These are phyloP conservation scores for Salmo trutta DNA, from an alignment of 2,797 vertebrate genomes.

Conservation along the genomic window DNA sequence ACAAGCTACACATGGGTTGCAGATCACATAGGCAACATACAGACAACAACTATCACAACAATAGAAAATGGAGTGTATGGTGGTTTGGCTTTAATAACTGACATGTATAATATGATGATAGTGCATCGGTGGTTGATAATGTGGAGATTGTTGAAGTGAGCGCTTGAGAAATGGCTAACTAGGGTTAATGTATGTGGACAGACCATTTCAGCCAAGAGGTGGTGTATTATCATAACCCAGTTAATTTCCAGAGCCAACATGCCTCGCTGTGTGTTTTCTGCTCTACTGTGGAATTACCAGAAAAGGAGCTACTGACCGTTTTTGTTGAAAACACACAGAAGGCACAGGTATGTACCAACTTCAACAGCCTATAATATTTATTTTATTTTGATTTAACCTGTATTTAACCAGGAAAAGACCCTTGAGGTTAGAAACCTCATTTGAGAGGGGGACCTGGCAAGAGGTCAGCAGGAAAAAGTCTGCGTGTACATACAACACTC, in stretches of 20 bases:
- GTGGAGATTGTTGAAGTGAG: background rate
- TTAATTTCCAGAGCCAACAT: constrained; percentile 59
- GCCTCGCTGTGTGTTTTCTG: constrained; percentile 46
- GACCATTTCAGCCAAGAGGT: constrained; percentile 62
- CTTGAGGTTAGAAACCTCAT: too few relatives aligned
- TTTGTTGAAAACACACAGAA: constrained; percentile 12
- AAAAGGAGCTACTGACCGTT: constrained; percentile 28
- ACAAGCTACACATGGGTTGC: background rate
- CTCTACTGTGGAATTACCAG: constrained; percentile 14
- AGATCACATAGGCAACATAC: too few relatives aligned
- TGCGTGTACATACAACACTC: too few relatives aligned
- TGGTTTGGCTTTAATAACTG: background rate
- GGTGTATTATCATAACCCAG: constrained; percentile 62
- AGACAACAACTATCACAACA: constrained; percentile 13
- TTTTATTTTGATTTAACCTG: background rate
- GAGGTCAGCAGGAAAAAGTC: too few relatives aligned
- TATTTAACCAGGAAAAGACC: too few relatives aligned
- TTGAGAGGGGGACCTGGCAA: too few relatives aligned
- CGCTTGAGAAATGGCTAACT: background rate
- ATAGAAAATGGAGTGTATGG: background rate
- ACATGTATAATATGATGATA: background rate
- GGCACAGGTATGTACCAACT: background rate
- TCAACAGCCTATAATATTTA: background rate
- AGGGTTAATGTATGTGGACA: constrained; percentile 56
- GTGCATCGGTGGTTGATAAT: background rate